Evolutionary conservation across 2,888 invertebrate species (phyloP), one percentile per base, ranked within the genome.

Genomic region (Julus scandinavius): DNA sequence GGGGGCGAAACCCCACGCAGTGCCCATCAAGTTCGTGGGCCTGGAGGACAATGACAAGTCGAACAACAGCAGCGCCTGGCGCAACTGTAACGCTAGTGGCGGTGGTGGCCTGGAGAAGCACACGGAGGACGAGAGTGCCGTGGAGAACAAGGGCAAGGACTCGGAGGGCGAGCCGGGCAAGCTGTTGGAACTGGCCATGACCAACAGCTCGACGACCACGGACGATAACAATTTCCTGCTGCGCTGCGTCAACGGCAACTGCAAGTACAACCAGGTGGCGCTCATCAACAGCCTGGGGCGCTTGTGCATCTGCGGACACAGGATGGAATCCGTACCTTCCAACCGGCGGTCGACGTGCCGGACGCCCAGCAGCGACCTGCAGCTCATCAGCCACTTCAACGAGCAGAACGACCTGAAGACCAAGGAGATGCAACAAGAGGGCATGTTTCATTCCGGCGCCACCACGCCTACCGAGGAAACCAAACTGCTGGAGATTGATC

Each of bases 101-200:
- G 40, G 17, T 13, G n/a, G n/a, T 2, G 9, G 41, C 38, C 38
- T 85, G 86, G 92, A 93, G 90, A 92, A 92, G 89, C 91, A 92
- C 89, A 91, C 92, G 45, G 92, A 92, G 38, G 92, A 92, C 89
- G 92, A 93, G 89, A 91, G 91, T 38, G 92, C 92, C 85, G 90
- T 91, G 5, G 93, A 93, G 90, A 92, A 92, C 90, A 92, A 91
- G 89, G 90, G 92, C 89, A 92, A 92, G 90, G 91, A 92, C 89
- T 41, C 38, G 15, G 58, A 58, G 72, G 9, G 5, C 38, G 38
- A 38, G 40, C 20, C 58, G 54, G 29, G 58, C 40, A n/a, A 87
- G 7, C 38, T 40, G 38, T 17, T 50, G 38, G 45, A 38, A 3
- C 41, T 49, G 38, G 45, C 45, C 6, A 5, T 41, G 45, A 85